Percentiles rank a stretch among this genome's conserved stretches.
These are phyloP conservation scores for Erythrolamprus reginae DNA, from an alignment of 2,113 vertebrate species.

Conservation along the genomic window DNA sequence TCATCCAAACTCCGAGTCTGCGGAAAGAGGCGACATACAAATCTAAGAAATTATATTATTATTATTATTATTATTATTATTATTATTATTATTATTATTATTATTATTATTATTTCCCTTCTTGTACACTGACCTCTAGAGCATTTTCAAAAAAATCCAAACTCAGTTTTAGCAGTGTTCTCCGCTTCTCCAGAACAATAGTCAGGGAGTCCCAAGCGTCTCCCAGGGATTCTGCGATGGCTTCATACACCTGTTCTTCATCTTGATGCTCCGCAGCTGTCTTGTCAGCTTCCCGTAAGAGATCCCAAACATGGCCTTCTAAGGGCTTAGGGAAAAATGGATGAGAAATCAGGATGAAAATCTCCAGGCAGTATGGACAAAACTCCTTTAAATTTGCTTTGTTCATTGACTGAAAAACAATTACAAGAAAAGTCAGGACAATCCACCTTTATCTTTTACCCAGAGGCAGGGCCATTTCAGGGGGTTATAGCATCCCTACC, in stretches of 20 bases:
- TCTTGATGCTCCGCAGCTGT: constrained; percentile 70
- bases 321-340: constrained; percentile 71
- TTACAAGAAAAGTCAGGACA: neutral
- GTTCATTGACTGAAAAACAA: neutral
- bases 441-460: neutral
- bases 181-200: constrained; percentile 73
- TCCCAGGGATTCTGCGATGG: constrained; percentile 80
- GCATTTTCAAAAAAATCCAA: constrained; percentile 79
- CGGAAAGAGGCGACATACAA: no score
- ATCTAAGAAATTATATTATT: no score
- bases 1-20: no score
- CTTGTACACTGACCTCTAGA: constrained; percentile 73
- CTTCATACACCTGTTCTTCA: constrained; percentile 71
- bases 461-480: neutral
- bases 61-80: no score
- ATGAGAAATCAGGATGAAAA: neutral
- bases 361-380: neutral
- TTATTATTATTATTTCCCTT: no score
- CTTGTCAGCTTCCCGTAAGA: constrained; percentile 79
- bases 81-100: no score
- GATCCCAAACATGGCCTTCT: constrained; percentile 75
- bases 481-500: neutral
- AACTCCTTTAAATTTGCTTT: no score
- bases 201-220: constrained; percentile 83
- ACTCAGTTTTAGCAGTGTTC: constrained; percentile 75